Percentiles rank a stretch among this genome's conserved stretches.
Evolutionary conservation across 2,113 vertebrate species (phyloP).

Genomic region (Paedocypris sp.): DNA sequence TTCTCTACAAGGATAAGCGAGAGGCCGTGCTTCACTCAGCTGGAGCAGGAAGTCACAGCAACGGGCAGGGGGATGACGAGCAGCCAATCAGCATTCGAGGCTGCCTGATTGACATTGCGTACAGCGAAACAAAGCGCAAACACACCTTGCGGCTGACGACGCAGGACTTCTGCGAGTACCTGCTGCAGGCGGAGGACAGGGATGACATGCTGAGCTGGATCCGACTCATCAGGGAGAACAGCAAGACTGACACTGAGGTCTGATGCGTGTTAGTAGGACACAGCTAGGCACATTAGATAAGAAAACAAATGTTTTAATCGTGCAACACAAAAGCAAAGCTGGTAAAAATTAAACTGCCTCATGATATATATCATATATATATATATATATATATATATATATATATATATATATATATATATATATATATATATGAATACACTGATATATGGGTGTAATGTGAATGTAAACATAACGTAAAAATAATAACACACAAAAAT

Average conservation of each 20-base stretch:
- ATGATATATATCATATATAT: no score
- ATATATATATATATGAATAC: no score
- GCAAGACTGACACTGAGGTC: conserved; percentile 91
- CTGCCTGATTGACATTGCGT: conserved; percentile 95
- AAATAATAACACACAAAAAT: no score
- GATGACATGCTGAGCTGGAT: conserved; percentile 98
- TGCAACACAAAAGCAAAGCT: not conserved
- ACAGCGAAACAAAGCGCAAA: conserved; percentile 93
- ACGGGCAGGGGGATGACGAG: conserved; percentile 69
- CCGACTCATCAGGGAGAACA: conserved; percentile 87
- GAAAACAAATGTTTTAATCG: not conserved
- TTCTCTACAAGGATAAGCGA: conserved; percentile 89
- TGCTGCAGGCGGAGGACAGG: conserved; percentile 92
- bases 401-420: no score
- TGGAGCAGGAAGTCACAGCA: conserved; percentile 34
- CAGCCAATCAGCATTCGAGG: conserved; percentile 84
- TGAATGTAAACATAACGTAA: no score
- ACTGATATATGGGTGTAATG: no score
- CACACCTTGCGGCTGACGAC: conserved; percentile 91
- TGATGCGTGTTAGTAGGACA: conserved; percentile 31
- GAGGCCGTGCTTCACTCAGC: conserved; percentile 68
- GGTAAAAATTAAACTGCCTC: no score
- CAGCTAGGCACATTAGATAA: not conserved
- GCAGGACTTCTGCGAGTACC: conserved; percentile 95
- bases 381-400: no score